Conservation (phyloP, 2,888 invertebrate species). For the Ryuthela nishihirai region DNA sequence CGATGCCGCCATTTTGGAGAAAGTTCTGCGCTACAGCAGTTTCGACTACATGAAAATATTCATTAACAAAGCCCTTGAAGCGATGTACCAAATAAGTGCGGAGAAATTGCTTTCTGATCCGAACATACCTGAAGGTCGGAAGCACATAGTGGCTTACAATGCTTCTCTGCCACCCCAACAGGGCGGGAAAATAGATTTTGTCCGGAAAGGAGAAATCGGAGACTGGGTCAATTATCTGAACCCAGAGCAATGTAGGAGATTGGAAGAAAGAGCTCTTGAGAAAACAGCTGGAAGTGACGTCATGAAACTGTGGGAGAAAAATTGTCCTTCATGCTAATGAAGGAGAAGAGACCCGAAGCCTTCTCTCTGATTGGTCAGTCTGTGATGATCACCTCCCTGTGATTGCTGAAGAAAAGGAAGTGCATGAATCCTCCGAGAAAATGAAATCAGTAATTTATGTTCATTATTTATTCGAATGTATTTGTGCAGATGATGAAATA, state of each 20-base stretch:
- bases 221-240: constrained; percentile 12
- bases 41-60: constrained; percentile 27
- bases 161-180: background rate
- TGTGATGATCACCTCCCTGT: too few species aligned
- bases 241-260: background rate
- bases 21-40: constrained; percentile 22
- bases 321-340: too few species aligned
- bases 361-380: too few species aligned
- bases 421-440: too few species aligned
- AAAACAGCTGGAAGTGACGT: constrained; percentile 11
- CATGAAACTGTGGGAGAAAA: constrained; percentile 14
- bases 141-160: constrained; percentile 25
- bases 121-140: constrained; percentile 17
- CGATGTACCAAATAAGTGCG: constrained; percentile 1
- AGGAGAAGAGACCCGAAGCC: too few species aligned
- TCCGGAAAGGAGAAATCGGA: constrained; percentile 19
- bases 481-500: too few species aligned
- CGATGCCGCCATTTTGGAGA: constrained; percentile 4
- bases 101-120: background rate
- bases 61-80: constrained; percentile 8
- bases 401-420: too few species aligned
- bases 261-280: constrained; percentile 7
- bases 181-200: constrained; percentile 4
- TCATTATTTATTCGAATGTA: too few species aligned
- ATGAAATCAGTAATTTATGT: too few species aligned